Evolutionary conservation across 2,113 vertebrate species (phyloP), one percentile per base, ranked within the genome.

Genomic region (Rhynchopsitta pachyrhyncha): DNA sequence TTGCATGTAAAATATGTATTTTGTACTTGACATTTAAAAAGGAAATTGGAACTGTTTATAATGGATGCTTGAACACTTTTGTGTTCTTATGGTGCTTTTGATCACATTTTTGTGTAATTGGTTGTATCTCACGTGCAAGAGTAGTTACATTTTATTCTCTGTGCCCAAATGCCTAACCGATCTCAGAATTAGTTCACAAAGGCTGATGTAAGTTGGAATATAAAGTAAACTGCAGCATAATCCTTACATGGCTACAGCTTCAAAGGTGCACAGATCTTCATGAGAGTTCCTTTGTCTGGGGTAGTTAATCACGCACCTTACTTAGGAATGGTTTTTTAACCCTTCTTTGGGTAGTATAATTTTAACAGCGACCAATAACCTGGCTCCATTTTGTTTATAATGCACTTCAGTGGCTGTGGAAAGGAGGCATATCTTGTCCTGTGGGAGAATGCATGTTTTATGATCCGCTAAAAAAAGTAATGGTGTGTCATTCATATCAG

Each of bases 1-100:
- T 97, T 98, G 92, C 96, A 97, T 97, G 96, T 95, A 96, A 97
- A 97, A 97, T 95, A 97, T 55, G 96, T 92, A 96, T 97, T 97
- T 96, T 95, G 93, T 93, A 93, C 97, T 96, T 98, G 97, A 97
- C 97, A 98, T 98, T 98, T 98, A 90, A 90, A 93, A 96, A 93
- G 92, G 85, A 97, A 97, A 98, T 97, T 94, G 77, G 85, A 98
- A 90, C 69, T 92, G 69, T 92, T 96, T 93, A 59, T 94, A 96
- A 97, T 86, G 95, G 90, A 95, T 84, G 75, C 88, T 93, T 89
- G 83, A 97, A 96, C 53, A 96, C 66, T 97, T 97, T 46, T 80
- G 60, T 79, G 90, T 94, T 97, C 86, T 97, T 91, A 53, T 63
- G 88, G 86, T 96, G 70, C 74, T 95, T 96, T 95, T 90, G 69